Base-by-base conservation (phyloP, 2,797 vertebrate species). In the Carapus acus region DNA sequence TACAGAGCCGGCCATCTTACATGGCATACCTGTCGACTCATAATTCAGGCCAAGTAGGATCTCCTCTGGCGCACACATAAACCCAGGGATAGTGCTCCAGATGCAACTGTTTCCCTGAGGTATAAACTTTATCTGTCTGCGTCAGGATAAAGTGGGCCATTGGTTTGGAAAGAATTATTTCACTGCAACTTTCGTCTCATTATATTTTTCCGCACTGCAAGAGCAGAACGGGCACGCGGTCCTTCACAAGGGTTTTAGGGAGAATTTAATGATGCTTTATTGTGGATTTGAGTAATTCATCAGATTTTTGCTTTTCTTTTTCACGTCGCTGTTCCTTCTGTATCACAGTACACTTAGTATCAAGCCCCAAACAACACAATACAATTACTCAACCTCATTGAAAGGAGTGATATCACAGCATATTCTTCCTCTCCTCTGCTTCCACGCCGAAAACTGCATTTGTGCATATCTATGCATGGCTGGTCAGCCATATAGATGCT, bases 381-480 rank as follows among this genome's bases (percentile, higher is more conserved):
- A 85, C 81, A 85, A 81, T 85, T 82, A 83, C 76, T 85, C 77
- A 78, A 62, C 64, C 72, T 78, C 74, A 81, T 75, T 74, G 73
- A 73, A 69, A 51, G 61, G 47, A 33, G n/a, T 63, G 74, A 81
- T 80, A 73, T 65, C 70, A 73, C 51, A 37, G 73, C 72, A 77
- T 69, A 83, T 78, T 81, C 70, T 56, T 57, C 56, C 49, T 58
- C 58, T 54, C 60, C 68, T 55, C 38, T 44, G 38, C 76, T 58
- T 66, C 62, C 72, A 74, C 68, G 53, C 56, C 67, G 70, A 79
- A 81, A 81, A 85, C 73, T 83, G 83, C 85, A 84, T 85, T 87
- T 87, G 80, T 89, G 87, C 84, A 89, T 89, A 89, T 88, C 86
- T 88, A 81, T 83, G 85, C 86, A 86, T 82, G 83, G 84, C 78